These are phyloP conservation scores for Ammodytes marinus DNA, from an alignment of 2,113 vertebrate species.

Conservation along the genomic window DNA sequence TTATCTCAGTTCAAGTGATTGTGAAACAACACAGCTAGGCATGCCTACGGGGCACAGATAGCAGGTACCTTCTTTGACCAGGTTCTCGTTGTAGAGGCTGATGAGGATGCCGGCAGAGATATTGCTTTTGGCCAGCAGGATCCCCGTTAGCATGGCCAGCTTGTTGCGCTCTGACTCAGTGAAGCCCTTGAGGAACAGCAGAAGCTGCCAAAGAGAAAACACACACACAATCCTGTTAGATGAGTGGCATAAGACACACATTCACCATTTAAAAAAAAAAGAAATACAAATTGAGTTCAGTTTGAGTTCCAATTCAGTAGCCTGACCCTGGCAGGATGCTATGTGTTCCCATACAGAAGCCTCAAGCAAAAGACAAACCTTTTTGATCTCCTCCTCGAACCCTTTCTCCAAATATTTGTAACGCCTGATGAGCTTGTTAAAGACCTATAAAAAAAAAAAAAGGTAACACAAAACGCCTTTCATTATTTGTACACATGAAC, in stretches of 20 bases:
- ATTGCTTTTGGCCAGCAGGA: slow-evolving; percentile 94
- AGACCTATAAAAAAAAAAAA: slow-evolving; percentile 86
- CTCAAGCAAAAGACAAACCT: slow-evolving; percentile 83
- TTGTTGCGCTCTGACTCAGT: slow-evolving; percentile 98
- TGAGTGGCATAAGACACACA: slow-evolving; percentile 10
- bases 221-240: slow-evolving; percentile 7
- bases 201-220: slow-evolving; percentile 86
- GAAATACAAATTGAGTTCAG: no score
- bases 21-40: not conserved
- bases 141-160: slow-evolving; percentile 96
- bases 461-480: not conserved
- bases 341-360: not conserved
- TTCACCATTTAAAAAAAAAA: no score
- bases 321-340: not conserved
- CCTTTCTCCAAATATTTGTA: slow-evolving; percentile 98
- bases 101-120: slow-evolving; percentile 95
- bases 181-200: slow-evolving; percentile 98
- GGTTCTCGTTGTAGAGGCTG: slow-evolving; percentile 98
- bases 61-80: slow-evolving; percentile 95
- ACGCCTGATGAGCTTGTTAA: slow-evolving; percentile 99
- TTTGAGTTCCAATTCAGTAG: not conserved
- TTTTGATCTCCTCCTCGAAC: slow-evolving; percentile 99
- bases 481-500: slow-evolving; percentile 88
- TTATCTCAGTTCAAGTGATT: not conserved
- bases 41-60: not conserved